Percentiles rank a stretch among this genome's conserved stretches.
phyloP scores from a whole-genome alignment of 1,140 invertebrate genomes.

The Drosophila arizonae region DNA sequence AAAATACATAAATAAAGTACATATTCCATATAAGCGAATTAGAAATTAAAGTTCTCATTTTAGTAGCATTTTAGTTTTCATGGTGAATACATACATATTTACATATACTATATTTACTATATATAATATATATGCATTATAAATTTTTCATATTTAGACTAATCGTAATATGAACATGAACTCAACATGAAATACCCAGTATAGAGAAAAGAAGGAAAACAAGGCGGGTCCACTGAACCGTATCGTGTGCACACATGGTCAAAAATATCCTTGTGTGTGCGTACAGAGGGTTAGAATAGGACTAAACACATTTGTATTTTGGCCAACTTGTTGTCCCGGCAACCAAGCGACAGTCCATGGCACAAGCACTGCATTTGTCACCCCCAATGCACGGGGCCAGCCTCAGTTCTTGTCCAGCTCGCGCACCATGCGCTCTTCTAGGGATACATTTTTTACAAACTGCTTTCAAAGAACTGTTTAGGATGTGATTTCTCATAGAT shows the following conservation, averaged over 20 bases:
- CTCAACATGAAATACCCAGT: not conserved
- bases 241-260: slow-evolving; percentile 44
- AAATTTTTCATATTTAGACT: no score
- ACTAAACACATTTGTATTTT: slow-evolving; percentile 55
- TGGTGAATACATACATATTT: no score
- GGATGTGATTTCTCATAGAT: slow-evolving; percentile 54
- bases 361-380: slow-evolving; percentile 43
- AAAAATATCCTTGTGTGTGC: slow-evolving; percentile 2
- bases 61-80: no score
- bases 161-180: no score
- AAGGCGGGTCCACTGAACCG: slow-evolving; percentile 42
- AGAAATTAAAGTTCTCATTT: no score
- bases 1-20: no score
- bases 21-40: no score
- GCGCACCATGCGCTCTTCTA: slow-evolving; percentile 16
- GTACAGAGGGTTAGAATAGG: slow-evolving; percentile 46
- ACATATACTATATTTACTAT: no score
- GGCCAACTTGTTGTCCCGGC: slow-evolving; percentile 68
- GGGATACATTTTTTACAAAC: slow-evolving; percentile 23
- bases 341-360: slow-evolving; percentile 26
- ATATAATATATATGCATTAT: no score
- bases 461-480: slow-evolving; percentile 5
- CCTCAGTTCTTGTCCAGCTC: slow-evolving; percentile 44
- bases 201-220: slow-evolving; percentile 4
- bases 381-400: slow-evolving; percentile 45